phyloP scores from a whole-genome alignment of 1,140 invertebrate species.

The Heliconius melpomene region DNA sequence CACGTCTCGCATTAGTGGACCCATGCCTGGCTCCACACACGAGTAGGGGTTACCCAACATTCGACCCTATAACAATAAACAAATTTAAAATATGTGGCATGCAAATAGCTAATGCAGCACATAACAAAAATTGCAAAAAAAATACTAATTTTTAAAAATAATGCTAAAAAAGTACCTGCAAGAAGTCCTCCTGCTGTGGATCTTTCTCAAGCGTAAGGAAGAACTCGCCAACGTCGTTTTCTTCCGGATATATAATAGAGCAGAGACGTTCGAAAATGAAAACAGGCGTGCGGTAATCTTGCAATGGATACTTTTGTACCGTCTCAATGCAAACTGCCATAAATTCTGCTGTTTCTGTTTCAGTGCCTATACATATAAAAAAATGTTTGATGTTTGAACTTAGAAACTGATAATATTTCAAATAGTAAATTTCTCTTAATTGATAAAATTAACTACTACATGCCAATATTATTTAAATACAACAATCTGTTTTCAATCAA shows the following conservation, averaged over 20 bases:
- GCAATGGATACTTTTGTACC: slow-evolving; percentile 94
- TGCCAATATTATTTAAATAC: too few species aligned
- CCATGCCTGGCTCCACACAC: slow-evolving; percentile 94
- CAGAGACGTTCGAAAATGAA: slow-evolving; percentile 98
- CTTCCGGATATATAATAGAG: slow-evolving; percentile 98
- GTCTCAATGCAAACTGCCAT: slow-evolving; percentile 99
- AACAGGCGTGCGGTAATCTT: slow-evolving; percentile 97
- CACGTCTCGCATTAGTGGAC: slow-evolving; percentile 98
- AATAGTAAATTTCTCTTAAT: background rate
- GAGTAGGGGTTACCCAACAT: slow-evolving; percentile 99
- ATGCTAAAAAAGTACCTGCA: slow-evolving; percentile 84
- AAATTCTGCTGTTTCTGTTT: slow-evolving; percentile 97
- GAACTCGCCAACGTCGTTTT: slow-evolving; percentile 98
- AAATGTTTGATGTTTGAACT: background rate
- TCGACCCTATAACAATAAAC: slow-evolving; percentile 84
- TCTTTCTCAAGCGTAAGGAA: slow-evolving; percentile 98
- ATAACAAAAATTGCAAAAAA: too few species aligned
- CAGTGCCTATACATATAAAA: slow-evolving; percentile 85
- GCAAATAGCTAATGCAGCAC: too few species aligned
- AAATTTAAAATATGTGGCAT: too few species aligned
- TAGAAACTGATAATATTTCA: background rate
- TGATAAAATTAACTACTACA: too few species aligned
- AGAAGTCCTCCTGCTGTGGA: slow-evolving; percentile 98
- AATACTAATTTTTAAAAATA: too few species aligned
- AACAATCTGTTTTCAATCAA: background rate